A percentile compares a stretch with the other conserved stretches of the same genome.
Conservation (phyloP, 2,113 vertebrate species). For the Protobothrops flavoviridis region DNA sequence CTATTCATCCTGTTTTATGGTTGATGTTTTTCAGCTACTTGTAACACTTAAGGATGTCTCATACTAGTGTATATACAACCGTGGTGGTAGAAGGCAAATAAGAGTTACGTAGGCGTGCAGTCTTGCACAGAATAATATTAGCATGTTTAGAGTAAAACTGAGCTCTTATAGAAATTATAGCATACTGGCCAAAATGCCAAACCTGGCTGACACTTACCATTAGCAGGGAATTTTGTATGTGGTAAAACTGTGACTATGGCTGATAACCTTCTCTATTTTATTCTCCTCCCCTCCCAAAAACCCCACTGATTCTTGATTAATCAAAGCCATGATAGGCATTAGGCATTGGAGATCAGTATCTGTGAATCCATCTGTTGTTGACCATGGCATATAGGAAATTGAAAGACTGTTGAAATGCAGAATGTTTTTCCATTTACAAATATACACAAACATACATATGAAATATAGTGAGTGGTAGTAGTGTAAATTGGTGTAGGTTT, state of each 20-base stretch:
- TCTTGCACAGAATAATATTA: background rate
- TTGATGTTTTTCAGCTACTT: background rate
- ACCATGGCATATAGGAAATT: background rate
- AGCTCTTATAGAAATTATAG: background rate
- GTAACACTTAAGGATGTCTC: background rate
- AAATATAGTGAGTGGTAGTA: background rate
- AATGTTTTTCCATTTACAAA: background rate
- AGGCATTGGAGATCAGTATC: background rate
- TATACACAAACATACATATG: background rate
- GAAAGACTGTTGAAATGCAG: background rate
- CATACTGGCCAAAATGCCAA: background rate
- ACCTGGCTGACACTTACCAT: background rate
- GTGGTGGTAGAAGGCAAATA: background rate
- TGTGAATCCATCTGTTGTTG: background rate
- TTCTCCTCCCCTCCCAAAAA: no score
- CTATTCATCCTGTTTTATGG: background rate
- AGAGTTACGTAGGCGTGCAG: background rate
- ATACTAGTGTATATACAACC: background rate
- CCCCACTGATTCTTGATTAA: background rate
- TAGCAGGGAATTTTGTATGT: background rate
- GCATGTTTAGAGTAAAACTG: background rate
- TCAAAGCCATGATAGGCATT: background rate
- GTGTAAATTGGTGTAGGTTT: background rate
- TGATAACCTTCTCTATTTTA: background rate
- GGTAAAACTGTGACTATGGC: background rate